phyloP scores from a whole-genome alignment of 2,113 vertebrate species.

The Pantherophis guttatus region DNA sequence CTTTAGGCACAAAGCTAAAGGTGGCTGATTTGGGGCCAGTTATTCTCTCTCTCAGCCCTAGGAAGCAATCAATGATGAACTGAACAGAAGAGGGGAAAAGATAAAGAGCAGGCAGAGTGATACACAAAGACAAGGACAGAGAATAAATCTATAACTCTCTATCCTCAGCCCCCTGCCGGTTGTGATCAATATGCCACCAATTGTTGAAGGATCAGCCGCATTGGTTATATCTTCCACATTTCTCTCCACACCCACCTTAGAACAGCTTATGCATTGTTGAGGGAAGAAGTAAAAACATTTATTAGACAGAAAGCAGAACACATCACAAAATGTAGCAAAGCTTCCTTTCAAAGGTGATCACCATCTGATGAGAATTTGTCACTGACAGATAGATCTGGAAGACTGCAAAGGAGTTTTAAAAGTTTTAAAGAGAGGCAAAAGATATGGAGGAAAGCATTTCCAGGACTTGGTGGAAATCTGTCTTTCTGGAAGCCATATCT shows the following conservation, averaged over 20 bases:
- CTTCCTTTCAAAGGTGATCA: not conserved
- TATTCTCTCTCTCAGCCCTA: too few relatives aligned
- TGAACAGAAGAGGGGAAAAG: too few relatives aligned
- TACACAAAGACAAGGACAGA: too few relatives aligned
- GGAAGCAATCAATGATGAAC: too few relatives aligned
- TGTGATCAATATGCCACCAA: too few relatives aligned
- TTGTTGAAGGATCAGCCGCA: too few relatives aligned
- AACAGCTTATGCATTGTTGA: not conserved
- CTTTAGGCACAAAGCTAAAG: too few relatives aligned
- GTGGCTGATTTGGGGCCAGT: too few relatives aligned
- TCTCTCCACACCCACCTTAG: not conserved
- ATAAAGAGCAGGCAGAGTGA: too few relatives aligned
- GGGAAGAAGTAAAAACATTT: not conserved
- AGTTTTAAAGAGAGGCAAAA: not conserved
- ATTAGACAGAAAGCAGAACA: not conserved
- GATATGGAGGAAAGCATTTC: not conserved
- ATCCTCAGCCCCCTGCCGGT: too few relatives aligned
- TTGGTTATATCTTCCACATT: not conserved
- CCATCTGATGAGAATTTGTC: not conserved
- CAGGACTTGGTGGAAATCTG: not conserved
- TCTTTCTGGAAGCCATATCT: not conserved
- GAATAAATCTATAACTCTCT: too few relatives aligned
- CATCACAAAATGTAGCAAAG: not conserved
- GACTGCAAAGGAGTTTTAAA: not conserved
- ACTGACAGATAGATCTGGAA: not conserved